Conservation (phyloP, 2,113 vertebrate species). For the Heptranchias perlo region DNA sequence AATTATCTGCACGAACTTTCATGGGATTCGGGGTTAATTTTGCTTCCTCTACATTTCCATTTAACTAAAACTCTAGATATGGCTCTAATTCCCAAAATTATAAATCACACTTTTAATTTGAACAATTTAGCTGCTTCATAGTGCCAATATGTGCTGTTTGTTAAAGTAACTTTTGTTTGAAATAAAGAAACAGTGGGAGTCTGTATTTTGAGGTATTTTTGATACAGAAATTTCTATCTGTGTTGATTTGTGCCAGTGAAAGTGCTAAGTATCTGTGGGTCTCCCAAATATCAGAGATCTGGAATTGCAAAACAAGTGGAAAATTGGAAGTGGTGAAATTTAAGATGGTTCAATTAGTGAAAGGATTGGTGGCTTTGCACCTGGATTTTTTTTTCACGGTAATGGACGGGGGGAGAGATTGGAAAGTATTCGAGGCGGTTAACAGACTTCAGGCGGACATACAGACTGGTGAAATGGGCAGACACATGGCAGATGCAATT, state of each 20-base stretch:
- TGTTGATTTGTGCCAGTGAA: background rate
- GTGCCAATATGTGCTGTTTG: background rate
- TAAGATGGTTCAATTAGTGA: background rate
- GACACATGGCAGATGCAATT: too few relatives aligned
- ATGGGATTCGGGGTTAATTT: background rate
- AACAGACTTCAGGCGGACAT: too few relatives aligned
- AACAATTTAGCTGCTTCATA: background rate
- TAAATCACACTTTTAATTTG: background rate
- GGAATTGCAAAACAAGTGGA: background rate
- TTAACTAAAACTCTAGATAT: background rate
- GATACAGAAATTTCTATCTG: background rate
- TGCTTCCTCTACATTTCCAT: background rate
- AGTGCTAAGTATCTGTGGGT: background rate
- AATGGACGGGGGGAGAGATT: background rate
- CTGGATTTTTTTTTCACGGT: background rate
- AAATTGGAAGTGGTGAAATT: constrained; percentile 1
- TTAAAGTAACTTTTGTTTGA: background rate
- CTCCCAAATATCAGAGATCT: background rate
- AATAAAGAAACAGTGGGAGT: background rate
- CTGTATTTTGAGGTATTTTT: background rate
- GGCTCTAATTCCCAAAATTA: background rate
- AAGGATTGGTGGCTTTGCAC: background rate
- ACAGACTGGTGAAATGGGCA: too few relatives aligned
- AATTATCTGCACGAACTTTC: background rate
- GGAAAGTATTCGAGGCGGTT: background rate